Base-by-base conservation (phyloP, 2,888 invertebrate genomes). In the Physocephala rufipes region DNA sequence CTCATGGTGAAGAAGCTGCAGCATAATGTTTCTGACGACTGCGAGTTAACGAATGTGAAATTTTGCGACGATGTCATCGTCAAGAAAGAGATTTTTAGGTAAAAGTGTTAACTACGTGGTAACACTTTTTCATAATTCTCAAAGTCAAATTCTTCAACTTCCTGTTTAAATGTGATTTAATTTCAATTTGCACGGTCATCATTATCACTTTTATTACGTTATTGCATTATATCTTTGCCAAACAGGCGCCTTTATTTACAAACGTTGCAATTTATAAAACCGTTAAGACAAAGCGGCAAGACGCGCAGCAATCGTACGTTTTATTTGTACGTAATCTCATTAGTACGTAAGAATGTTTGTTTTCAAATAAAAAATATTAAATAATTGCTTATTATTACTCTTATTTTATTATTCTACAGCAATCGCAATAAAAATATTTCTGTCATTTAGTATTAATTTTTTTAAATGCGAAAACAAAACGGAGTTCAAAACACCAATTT, bases 1-100 rank as follows among this genome's bases (percentile, higher is more conserved):
- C 78, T 78, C 53, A 75, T 84, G 75, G 77, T 74, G 28, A 71
- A 77, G 1, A 78, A 80, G 71, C 75, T 76, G 5, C 80, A 79
- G 49, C 75, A 78, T 36, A 71, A 78, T 55, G 68, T 82, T 76
- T 77, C 82, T 1, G n/a, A n/a, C n/a, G n/a, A n/a, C n/a, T n/a
- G n/a, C 36, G 69, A 58, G 58, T 28, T 24, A 9, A 26, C 58
- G 19, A 82, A 82, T 59, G 71, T 82, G n/a, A 76, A 79, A 26
- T 82, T 78, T 68, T 76, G 79, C 70, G 77, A 76, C 71, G 82
- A 77, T 5, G 75, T 75, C 0, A 49, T 71, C 2, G 66, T 73
- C 24, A 70, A 74, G 4, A 59, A 36, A 9, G 5, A 59, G 16
- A 73, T 72, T 26, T 72, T 76, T 24, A 59, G 72, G 53, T 21